Percentiles rank a stretch among this genome's conserved stretches.
phyloP scores from a whole-genome alignment of 1,140 invertebrate species.

The Aporrectodea caliginosa region DNA sequence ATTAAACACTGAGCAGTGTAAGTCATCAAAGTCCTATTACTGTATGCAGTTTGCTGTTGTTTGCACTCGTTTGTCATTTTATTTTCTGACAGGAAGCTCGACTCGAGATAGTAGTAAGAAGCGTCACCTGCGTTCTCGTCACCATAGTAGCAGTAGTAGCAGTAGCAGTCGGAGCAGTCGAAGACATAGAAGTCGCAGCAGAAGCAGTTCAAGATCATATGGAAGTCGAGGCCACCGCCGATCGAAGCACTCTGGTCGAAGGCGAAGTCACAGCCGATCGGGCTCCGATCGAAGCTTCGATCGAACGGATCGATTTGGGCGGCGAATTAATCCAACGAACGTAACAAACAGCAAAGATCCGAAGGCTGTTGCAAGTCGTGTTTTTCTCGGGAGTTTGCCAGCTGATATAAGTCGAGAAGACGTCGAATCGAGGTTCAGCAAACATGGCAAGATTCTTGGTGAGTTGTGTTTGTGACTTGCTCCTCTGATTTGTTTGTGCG shows the following conservation, averaged over 20 bases:
- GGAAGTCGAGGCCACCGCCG: not conserved
- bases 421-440: conserved; percentile 69
- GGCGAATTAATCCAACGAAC: not conserved
- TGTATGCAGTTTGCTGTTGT: too few species aligned
- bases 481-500: too few species aligned
- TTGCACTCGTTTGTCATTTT: too few species aligned
- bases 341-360: conserved; percentile 58
- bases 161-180: conserved; percentile 2
- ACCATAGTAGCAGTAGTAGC: conserved; percentile 6
- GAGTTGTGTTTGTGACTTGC: too few species aligned
- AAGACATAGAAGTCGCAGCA: not conserved
- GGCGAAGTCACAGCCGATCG: not conserved
- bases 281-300: not conserved
- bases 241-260: not conserved
- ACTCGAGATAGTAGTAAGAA: not conserved
- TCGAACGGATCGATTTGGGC: not conserved
- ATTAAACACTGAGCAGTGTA: too few species aligned
- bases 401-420: conserved; percentile 65
- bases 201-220: not conserved
- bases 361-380: conserved; percentile 65
- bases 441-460: conserved; percentile 65
- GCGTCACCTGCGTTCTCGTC: not conserved
- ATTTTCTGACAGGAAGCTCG: not conserved
- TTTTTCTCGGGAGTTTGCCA: conserved; percentile 71
- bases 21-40: too few species aligned